Conservation (phyloP, 1,140 invertebrate genomes). For the Capitella teleta region DNA sequence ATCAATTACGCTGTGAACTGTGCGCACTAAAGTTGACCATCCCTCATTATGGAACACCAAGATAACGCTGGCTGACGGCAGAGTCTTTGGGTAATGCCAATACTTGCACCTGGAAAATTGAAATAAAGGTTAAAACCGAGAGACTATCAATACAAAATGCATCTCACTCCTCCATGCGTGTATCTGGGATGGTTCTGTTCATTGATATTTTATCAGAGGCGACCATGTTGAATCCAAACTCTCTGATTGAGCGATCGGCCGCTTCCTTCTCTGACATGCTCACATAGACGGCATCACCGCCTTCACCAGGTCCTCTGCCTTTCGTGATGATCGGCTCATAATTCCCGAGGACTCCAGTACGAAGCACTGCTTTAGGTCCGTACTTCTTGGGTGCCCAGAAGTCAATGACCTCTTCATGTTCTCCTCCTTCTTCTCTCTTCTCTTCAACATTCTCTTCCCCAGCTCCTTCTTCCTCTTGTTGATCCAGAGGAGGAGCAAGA, state of each 20-base stretch:
- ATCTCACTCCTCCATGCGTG: constrained; percentile 61
- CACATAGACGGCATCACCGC: constrained; percentile 30
- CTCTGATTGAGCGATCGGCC: constrained; percentile 39
- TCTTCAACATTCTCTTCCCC: too few species aligned
- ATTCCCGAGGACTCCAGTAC: constrained; percentile 41
- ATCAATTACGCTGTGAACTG: constrained; percentile 92
- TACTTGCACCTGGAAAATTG: constrained; percentile 64
- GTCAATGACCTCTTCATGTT: too few species aligned
- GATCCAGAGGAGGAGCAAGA: too few species aligned
- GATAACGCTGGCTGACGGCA: constrained; percentile 87
- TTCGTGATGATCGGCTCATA: constrained; percentile 47
- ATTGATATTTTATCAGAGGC: constrained; percentile 87
- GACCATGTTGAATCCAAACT: constrained; percentile 92
- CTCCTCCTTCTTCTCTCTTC: too few species aligned
- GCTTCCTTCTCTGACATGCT: constrained; percentile 25
- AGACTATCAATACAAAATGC: constrained; percentile 2
- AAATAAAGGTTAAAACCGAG: not conserved
- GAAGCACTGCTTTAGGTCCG: constrained; percentile 29
- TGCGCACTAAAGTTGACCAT: constrained; percentile 84
- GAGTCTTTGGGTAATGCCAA: constrained; percentile 81
- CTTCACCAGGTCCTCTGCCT: constrained; percentile 54
- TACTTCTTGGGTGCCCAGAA: too few species aligned
- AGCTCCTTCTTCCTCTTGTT: too few species aligned
- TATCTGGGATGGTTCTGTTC: constrained; percentile 73
- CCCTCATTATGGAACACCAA: constrained; percentile 98